phyloP scores from a whole-genome alignment of 37 sponge, comb jelly and placozoan genomes.

The Petrosia ficiformis region DNA sequence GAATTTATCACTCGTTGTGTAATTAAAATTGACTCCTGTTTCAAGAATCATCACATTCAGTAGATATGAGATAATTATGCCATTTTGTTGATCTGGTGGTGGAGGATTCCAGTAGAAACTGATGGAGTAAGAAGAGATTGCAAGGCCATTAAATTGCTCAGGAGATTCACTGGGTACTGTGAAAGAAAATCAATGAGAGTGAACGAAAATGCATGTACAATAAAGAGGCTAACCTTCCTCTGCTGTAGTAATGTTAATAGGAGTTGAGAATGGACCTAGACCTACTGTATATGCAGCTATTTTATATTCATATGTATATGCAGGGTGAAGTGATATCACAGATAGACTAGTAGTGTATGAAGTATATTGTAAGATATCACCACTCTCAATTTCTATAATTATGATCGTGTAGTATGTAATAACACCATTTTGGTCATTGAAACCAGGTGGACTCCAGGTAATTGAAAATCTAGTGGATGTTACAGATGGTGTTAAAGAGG shows the following conservation, averaged over 20 bases:
- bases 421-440: slow-evolving; percentile 21
- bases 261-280: slow-evolving; percentile 32
- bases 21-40: background rate
- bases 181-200: too few relatives aligned
- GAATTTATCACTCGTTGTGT: slow-evolving; percentile 10
- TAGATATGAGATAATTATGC: background rate
- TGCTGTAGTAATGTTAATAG: slow-evolving; percentile 4
- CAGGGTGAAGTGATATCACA: slow-evolving; percentile 30
- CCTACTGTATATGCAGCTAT: slow-evolving; percentile 27
- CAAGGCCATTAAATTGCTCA: background rate
- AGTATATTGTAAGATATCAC: background rate
- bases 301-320: slow-evolving; percentile 33
- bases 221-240: slow-evolving; percentile 28
- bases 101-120: background rate
- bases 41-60: background rate
- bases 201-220: background rate
- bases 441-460: slow-evolving; percentile 7
- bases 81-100: slow-evolving; percentile 14
- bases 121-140: background rate
- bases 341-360: background rate
- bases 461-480: background rate
- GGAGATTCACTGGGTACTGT: slow-evolving; percentile 23
- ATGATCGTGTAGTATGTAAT: slow-evolving; percentile 17
- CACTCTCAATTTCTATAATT: slow-evolving; percentile 8
- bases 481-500: background rate